A percentile compares a stretch with the other conserved stretches of the same genome.
Evolutionary conservation across 2,888 invertebrate species (phyloP).

Genomic region (Cosmia pyralina): DNA sequence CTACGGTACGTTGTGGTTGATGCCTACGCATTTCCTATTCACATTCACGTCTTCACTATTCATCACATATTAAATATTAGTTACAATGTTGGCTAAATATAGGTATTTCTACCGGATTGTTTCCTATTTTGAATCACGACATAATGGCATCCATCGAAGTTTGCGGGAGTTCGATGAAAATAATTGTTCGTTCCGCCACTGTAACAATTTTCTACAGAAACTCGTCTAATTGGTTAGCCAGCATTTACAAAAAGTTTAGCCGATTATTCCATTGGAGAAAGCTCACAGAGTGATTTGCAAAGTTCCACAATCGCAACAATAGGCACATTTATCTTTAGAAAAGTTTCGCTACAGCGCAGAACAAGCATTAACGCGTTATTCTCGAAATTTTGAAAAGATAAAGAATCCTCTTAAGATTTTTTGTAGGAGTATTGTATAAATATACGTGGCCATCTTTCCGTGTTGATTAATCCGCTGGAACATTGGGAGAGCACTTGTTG

Average conservation of each 20-base stretch:
- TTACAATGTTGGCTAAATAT: constrained; percentile 13
- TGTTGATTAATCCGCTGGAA: constrained; percentile 67
- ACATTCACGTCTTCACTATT: constrained; percentile 31
- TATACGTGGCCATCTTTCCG: constrained; percentile 55
- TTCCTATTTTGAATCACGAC: constrained; percentile 14
- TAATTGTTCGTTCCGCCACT: constrained; percentile 38
- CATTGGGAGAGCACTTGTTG: constrained; percentile 81
- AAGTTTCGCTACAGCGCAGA: constrained; percentile 65
- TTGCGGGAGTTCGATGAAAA: constrained; percentile 27
- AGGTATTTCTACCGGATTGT: constrained; percentile 1
- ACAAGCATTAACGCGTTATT: constrained; percentile 69
- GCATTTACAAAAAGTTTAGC: constrained; percentile 63
- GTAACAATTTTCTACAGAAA: constrained; percentile 58
- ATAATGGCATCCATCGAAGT: constrained; percentile 20
- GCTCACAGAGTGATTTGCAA: constrained; percentile 71
- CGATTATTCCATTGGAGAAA: constrained; percentile 68
- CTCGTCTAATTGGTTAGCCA: constrained; percentile 66
- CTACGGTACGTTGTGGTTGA: constrained; percentile 53
- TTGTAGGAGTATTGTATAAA: constrained; percentile 49
- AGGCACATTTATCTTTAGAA: constrained; percentile 70
- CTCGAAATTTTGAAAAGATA: constrained; percentile 62
- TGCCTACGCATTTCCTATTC: constrained; percentile 56
- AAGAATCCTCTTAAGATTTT: constrained; percentile 58
- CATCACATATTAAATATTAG: constrained; percentile 39
- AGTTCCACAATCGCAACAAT: constrained; percentile 72